Percentiles rank a stretch among this genome's conserved stretches.
Evolutionary conservation across 2,113 vertebrate genomes (phyloP).

Genomic region (Colossoma macropomum): DNA sequence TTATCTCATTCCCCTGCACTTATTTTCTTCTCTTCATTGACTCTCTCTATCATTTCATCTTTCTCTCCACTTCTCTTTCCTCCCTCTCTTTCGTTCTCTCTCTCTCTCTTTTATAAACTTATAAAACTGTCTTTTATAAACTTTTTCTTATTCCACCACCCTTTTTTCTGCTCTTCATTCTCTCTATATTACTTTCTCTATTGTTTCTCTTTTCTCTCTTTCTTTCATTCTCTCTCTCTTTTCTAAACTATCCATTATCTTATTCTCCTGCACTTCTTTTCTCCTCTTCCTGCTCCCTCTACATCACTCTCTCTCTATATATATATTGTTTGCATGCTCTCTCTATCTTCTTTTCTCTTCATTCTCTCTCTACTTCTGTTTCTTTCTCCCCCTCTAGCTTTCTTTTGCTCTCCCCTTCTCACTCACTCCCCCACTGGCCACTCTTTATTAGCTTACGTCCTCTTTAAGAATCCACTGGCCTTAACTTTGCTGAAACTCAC

Average conservation of each 20-base stretch:
- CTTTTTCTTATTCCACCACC: neutral
- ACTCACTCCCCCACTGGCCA: neutral
- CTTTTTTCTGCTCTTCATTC: no score
- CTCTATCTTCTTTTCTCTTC: neutral
- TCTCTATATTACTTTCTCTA: no score
- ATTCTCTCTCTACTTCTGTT: no score
- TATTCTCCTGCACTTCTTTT: neutral
- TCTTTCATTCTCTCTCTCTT: no score
- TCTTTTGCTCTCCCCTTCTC: neutral
- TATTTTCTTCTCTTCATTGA: neutral
- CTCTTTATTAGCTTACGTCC: neutral
- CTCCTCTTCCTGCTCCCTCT: neutral
- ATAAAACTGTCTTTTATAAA: neutral
- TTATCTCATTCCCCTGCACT: no score
- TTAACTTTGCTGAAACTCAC: neutral
- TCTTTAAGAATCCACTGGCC: neutral
- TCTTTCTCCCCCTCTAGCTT: neutral
- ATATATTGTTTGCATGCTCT: no score
- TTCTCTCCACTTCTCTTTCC: no score
- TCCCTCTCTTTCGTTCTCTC: no score
- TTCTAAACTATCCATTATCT: neutral
- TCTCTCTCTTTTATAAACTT: neutral
- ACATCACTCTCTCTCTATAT: neutral
- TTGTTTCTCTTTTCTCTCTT: neutral
- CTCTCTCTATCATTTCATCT: neutral